Evolutionary conservation across 2,888 invertebrate genomes (phyloP).

Genomic region (Cryptus viduatorius): DNA sequence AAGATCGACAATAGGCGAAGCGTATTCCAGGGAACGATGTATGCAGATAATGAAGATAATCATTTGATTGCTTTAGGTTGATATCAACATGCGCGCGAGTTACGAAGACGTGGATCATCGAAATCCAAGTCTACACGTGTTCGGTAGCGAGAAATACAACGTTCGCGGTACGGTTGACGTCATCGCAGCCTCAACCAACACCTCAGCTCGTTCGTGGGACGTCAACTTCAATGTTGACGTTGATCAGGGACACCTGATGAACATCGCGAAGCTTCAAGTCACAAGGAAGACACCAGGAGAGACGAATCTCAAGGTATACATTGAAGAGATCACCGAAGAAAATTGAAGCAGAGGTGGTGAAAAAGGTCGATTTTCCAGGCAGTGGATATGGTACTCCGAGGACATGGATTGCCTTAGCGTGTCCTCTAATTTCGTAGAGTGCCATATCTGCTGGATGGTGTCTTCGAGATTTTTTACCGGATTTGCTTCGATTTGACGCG

Average conservation of each 20-base stretch:
- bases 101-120: conserved; percentile 71
- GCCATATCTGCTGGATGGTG: no score
- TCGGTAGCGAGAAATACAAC: conserved; percentile 65
- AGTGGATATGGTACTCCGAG: no score
- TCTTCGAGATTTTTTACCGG: no score
- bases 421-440: no score
- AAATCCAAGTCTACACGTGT: conserved; percentile 60
- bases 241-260: conserved; percentile 77
- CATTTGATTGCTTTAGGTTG: conserved; percentile 70
- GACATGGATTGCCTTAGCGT: no score
- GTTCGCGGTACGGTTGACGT: conserved; percentile 78
- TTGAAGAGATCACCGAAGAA: not conserved
- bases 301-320: conserved; percentile 78
- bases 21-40: not conserved
- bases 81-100: conserved; percentile 76
- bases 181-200: conserved; percentile 74
- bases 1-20: not conserved
- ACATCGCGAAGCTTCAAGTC: conserved; percentile 77
- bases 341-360: not conserved
- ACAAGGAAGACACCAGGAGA: conserved; percentile 79
- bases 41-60: not conserved
- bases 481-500: no score
- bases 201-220: conserved; percentile 80
- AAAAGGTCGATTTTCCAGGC: not conserved
- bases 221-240: conserved; percentile 77